Base-by-base conservation (phyloP, 2,113 vertebrate genomes). In the Blennius ocellaris region DNA sequence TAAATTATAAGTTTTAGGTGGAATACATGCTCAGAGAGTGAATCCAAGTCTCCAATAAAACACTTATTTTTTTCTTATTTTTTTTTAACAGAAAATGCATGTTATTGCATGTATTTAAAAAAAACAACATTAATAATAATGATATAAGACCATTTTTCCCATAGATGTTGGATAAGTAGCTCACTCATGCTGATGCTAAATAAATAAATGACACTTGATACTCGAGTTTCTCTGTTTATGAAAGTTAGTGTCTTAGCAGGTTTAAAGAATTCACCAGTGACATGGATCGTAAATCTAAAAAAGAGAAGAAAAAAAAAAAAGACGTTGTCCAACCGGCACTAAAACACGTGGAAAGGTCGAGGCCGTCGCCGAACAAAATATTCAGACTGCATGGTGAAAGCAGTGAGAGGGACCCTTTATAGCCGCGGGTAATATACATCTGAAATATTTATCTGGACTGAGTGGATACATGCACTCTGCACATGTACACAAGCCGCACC, bases 381-480 rank as follows among this genome's bases (percentile, higher is more conserved):
- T 6, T 6, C 56, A 57, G 54, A 45, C 38, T 50, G 48, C n/a
- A 37, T 6, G 40, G 60, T 71, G 56, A 73, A 56, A 85, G 40
- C 64, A 6, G 47, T 2, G 48, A 71, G 61, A 70, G 37, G 11
- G 14, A 11, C 72, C 59, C 52, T 70, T 80, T 78, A 82, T 77
- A 85, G 64, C 69, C 48, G n/a, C 1, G 12, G 44, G 38, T 53
- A 67, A 65, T 68, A 59, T 48, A 48, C 69, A 38, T 52, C 62
- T 90, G 30, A 87, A 88, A 89, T 82, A 89, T 91, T 88, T 63
- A 91, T 82, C 61, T 41, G 40, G 21, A 51, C 65, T 61, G 80
- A 86, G 73, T 79, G 76, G 59, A 59, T 62, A 55, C 61, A 8
- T 51, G 69, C 73, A 59, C 81, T 76, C 44, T 70, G 52, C 53